Evolutionary conservation across 2,113 vertebrate species (phyloP).

Genomic region (Entelurus aequoreus): DNA sequence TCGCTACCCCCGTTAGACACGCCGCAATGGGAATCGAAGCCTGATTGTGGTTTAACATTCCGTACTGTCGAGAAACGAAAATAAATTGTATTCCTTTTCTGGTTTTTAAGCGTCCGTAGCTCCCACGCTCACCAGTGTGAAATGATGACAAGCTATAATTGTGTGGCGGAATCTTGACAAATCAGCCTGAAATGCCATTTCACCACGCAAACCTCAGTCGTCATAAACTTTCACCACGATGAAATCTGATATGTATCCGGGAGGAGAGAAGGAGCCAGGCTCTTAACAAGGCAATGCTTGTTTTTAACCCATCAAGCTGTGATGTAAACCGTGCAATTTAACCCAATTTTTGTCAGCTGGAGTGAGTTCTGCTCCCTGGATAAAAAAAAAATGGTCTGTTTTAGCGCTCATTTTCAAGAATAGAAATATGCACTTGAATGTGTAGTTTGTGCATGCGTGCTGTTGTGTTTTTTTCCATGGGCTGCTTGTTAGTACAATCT

Average conservation of each 20-base stretch:
- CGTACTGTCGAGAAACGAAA: too few species aligned
- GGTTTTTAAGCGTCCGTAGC: constrained; percentile 7
- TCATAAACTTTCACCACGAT: constrained; percentile 8
- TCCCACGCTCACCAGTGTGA: constrained; percentile 2
- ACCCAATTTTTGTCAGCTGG: constrained; percentile 48
- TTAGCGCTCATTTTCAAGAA: too few species aligned
- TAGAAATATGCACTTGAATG: not conserved
- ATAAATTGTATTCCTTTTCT: too few species aligned
- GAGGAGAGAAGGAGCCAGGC: constrained; percentile 32
- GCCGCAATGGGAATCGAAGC: too few species aligned
- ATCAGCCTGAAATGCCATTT: constrained; percentile 41
- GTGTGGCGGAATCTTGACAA: constrained; percentile 33
- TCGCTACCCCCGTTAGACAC: too few species aligned
- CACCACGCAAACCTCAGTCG: constrained; percentile 21
- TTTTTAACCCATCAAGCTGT: constrained; percentile 20
- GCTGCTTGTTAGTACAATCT: constrained; percentile 56
- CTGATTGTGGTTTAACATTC: too few species aligned
- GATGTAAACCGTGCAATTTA: constrained; percentile 47
- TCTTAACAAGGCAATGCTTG: constrained; percentile 19
- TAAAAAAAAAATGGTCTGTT: constrained; percentile 27
- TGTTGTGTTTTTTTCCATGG: constrained; percentile 13
- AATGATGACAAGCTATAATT: constrained; percentile 17
- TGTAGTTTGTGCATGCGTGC: not conserved
- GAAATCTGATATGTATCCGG: constrained; percentile 33
- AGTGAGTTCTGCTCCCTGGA: constrained; percentile 34